Evolutionary conservation across 2,797 vertebrate genomes (phyloP).

Genomic region (Hipposideros larvatus): DNA sequence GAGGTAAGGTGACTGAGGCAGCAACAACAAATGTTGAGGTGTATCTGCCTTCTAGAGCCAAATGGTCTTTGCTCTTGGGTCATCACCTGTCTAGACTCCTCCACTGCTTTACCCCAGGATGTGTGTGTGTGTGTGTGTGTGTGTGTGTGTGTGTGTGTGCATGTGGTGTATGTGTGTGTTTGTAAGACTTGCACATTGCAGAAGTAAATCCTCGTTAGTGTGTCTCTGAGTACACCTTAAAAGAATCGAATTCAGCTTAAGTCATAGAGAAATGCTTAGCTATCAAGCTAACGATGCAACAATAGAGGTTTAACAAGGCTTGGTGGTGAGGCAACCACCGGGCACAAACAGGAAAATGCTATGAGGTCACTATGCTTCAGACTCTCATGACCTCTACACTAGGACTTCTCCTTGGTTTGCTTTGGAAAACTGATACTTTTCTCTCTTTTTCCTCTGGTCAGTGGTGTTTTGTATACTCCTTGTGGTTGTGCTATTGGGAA

Average conservation of each 20-base stretch:
- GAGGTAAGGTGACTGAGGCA: background rate
- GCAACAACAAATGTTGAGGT: background rate
- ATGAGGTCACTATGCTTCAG: background rate
- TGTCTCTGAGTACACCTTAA: slow-evolving; percentile 18
- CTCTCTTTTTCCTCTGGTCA: background rate
- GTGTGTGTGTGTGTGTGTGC: background rate
- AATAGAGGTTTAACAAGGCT: background rate
- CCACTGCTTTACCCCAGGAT: background rate
- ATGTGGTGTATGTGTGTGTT: background rate
- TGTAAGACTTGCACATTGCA: background rate
- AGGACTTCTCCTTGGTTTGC: background rate
- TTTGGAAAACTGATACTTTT: background rate
- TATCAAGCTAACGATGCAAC: background rate
- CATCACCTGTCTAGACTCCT: background rate
- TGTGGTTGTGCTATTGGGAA: background rate
- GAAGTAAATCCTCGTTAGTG: background rate
- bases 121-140: background rate
- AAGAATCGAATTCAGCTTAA: background rate
- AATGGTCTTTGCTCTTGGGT: background rate
- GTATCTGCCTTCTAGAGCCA: background rate
- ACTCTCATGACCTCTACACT: background rate
- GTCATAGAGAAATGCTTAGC: background rate
- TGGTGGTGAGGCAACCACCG: background rate
- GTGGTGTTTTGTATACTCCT: background rate
- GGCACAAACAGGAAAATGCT: background rate